A percentile compares a stretch with the other conserved stretches of the same genome.
Evolutionary conservation across 2,113 vertebrate genomes (phyloP).

Genomic region (Cyphomyrus discorhynchus): DNA sequence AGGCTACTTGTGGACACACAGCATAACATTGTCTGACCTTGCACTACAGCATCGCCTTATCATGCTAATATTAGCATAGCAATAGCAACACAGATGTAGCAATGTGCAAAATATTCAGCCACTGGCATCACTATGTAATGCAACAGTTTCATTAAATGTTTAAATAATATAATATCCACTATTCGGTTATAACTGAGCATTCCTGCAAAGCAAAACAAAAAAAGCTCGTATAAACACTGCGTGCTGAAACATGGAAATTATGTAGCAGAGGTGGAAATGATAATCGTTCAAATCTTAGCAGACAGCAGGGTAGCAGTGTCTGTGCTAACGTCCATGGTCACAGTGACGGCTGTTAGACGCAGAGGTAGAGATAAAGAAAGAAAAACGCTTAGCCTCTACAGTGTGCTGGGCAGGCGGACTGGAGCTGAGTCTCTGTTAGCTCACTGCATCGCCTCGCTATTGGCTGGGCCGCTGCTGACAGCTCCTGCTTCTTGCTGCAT

Average conservation of each 20-base stretch:
- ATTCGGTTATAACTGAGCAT: neutral
- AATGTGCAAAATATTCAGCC: neutral
- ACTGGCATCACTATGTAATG: neutral
- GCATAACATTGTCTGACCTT: neutral
- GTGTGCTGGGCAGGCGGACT: slow-evolving; percentile 13
- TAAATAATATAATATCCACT: neutral
- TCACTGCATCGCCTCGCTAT: slow-evolving; percentile 57
- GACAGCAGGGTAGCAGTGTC: neutral
- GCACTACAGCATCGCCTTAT: neutral
- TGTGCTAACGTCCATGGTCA: neutral
- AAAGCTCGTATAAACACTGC: neutral
- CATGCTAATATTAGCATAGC: neutral
- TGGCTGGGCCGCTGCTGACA: slow-evolving; percentile 56
- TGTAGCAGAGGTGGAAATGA: neutral
- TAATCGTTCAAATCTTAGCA: neutral
- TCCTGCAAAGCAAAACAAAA: neutral
- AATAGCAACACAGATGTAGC: neutral
- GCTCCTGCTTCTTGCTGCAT: slow-evolving; percentile 33
- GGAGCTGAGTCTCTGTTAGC: slow-evolving; percentile 32
- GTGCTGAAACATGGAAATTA: neutral
- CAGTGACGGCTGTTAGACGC: neutral
- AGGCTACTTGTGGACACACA: neutral
- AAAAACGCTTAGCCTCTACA: slow-evolving; percentile 30
- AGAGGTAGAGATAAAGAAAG: neutral
- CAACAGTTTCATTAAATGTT: neutral